These are phyloP conservation scores for Liparis tanakae DNA, from an alignment of 2,797 vertebrate genomes.

Conservation along the genomic window DNA sequence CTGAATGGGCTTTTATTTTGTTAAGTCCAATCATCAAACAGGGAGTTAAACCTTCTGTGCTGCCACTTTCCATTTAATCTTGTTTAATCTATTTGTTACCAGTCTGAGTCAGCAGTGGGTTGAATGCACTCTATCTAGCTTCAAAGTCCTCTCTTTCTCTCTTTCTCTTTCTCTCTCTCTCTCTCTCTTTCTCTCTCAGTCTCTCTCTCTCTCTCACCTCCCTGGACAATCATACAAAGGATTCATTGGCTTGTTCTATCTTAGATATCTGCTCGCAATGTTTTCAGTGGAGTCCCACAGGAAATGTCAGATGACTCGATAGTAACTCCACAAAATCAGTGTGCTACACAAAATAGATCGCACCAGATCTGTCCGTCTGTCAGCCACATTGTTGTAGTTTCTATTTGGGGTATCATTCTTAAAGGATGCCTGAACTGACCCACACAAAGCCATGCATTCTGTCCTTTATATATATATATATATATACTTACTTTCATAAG, in stretches of 20 bases:
- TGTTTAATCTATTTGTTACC: conserved; percentile 50
- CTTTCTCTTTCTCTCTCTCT: not conserved
- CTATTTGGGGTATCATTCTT: conserved; percentile 10
- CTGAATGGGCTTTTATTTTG: conserved; percentile 50
- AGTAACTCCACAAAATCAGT: conserved; percentile 28
- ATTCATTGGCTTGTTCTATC: conserved; percentile 25
- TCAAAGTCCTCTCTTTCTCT: not conserved
- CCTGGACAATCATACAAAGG: conserved; percentile 29
- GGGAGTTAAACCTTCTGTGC: conserved; percentile 46
- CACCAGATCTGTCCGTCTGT: conserved; percentile 21
- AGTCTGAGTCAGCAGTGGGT: conserved; percentile 35
- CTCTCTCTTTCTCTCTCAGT: not conserved
- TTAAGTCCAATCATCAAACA: conserved; percentile 45
- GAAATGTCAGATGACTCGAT: conserved; percentile 24
- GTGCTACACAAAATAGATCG: conserved; percentile 37
- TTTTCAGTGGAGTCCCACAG: conserved; percentile 31
- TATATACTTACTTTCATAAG: too few species aligned
- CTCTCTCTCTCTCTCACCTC: not conserved
- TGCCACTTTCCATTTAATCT: conserved; percentile 49
- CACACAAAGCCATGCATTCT: not conserved
- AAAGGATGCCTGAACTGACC: conserved; percentile 3
- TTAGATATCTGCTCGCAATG: conserved; percentile 18
- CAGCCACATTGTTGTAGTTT: not conserved
- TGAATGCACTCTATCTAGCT: conserved; percentile 34
- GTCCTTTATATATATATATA: not conserved